Evolutionary conservation across 2,888 invertebrate genomes (phyloP).

Genomic region (Anagyrus pseudococci): DNA sequence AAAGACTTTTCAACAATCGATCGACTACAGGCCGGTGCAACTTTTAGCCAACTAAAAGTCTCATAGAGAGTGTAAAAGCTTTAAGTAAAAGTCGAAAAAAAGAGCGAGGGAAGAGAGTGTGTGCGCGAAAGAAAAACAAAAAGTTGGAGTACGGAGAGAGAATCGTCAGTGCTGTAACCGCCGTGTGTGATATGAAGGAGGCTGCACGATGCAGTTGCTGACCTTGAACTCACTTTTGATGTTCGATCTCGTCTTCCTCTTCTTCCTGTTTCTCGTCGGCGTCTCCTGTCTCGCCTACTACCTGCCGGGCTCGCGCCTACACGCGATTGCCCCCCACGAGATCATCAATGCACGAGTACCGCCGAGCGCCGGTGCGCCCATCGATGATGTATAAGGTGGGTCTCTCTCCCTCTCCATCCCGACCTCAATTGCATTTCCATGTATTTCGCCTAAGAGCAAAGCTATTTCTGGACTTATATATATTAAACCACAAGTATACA

Average conservation of each 20-base stretch:
- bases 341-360: conserved; percentile 55
- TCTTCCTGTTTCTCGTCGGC: conserved; percentile 84
- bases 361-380: conserved; percentile 53
- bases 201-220: conserved; percentile 76
- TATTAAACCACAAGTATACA: too few relatives aligned
- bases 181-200: conserved; percentile 51
- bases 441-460: too few relatives aligned
- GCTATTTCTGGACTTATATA: too few relatives aligned
- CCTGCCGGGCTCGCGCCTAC: conserved; percentile 71
- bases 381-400: conserved; percentile 61
- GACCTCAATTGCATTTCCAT: too few relatives aligned
- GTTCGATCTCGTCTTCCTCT: conserved; percentile 88
- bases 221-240: conserved; percentile 86
- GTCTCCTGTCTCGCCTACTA: conserved; percentile 85
- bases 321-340: conserved; percentile 57
- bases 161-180: not conserved
- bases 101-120: not conserved
- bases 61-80: not conserved
- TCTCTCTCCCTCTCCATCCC: conserved; percentile 20
- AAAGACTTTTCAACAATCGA: conserved; percentile 14
- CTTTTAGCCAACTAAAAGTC: not conserved
- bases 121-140: not conserved
- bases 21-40: conserved; percentile 13
- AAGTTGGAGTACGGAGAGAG: not conserved
- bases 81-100: too few relatives aligned